Evolutionary conservation across 2,113 vertebrate genomes (phyloP).

Genomic region (Phylloscopus trochilus): DNA sequence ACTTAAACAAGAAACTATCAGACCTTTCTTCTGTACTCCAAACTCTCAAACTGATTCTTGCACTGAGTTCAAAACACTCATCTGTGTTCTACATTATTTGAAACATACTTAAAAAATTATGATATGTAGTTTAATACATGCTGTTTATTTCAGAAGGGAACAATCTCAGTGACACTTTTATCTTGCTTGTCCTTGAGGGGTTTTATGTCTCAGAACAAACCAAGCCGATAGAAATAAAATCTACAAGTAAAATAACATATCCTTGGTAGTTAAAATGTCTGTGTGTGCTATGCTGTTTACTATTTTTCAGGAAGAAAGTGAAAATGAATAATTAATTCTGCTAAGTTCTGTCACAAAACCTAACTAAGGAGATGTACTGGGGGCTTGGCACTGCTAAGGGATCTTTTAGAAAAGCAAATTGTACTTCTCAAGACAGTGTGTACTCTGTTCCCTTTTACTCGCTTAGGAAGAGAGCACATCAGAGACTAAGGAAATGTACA

Average conservation of each 20-base stretch:
- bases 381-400: not conserved
- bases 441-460: not conserved
- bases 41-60: not conserved
- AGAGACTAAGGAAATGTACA: slow-evolving; percentile 14
- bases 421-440: not conserved
- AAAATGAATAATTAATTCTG: not conserved
- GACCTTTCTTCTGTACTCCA: not conserved
- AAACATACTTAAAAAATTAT: not conserved
- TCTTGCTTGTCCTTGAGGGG: not conserved
- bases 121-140: not conserved
- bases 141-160: not conserved
- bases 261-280: not conserved
- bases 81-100: not conserved
- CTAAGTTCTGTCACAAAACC: not conserved
- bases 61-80: not conserved
- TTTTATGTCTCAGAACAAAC: not conserved
- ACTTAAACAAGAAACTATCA: not conserved
- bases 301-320: not conserved
- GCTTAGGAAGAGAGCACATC: not conserved
- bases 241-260: not conserved
- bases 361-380: not conserved
- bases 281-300: not conserved
- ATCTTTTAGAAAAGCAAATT: not conserved
- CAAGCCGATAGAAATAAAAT: not conserved
- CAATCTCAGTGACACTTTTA: not conserved